Evolutionary conservation across 2,113 vertebrate genomes (phyloP).

Genomic region (Saiga tatarica): DNA sequence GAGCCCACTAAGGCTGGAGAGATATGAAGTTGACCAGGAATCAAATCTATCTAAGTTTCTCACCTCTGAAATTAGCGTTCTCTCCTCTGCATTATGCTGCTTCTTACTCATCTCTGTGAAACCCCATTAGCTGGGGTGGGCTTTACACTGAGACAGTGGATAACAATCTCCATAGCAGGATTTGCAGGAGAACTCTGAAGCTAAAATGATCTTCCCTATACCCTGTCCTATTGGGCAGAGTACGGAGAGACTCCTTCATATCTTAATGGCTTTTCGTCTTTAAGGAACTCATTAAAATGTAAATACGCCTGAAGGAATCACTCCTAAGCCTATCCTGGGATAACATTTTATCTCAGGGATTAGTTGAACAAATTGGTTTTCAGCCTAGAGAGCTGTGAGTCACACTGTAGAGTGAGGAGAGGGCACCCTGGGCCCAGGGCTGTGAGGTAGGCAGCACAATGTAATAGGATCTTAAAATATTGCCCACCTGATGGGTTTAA

Average conservation of each 20-base stretch:
- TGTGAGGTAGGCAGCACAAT: rapidly evolving
- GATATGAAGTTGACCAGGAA: neutral
- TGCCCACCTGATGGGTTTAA: neutral
- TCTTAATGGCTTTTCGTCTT: neutral
- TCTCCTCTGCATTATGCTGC: neutral
- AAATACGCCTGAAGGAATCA: constrained; percentile 17
- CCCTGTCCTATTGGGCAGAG: neutral
- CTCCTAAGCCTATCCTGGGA: neutral
- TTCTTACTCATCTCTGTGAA: neutral
- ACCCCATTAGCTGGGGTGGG: neutral
- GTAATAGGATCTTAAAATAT: neutral
- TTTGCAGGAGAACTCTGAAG: neutral
- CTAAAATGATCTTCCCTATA: neutral
- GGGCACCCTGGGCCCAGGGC: rapidly evolving
- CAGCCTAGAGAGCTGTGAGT: neutral
- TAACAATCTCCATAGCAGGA: neutral
- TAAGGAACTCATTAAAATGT: constrained; percentile 39
- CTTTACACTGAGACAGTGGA: neutral
- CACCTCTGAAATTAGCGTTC: neutral
- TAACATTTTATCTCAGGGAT: neutral
- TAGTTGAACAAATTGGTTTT: constrained; percentile 33
- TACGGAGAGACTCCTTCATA: neutral
- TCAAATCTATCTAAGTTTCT: neutral
- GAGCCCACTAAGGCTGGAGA: neutral
- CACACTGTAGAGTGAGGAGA: neutral